Percentiles rank a stretch among this genome's conserved stretches.
phyloP scores from a whole-genome alignment of 2,113 vertebrate genomes.

The Zosterops lateralis region DNA sequence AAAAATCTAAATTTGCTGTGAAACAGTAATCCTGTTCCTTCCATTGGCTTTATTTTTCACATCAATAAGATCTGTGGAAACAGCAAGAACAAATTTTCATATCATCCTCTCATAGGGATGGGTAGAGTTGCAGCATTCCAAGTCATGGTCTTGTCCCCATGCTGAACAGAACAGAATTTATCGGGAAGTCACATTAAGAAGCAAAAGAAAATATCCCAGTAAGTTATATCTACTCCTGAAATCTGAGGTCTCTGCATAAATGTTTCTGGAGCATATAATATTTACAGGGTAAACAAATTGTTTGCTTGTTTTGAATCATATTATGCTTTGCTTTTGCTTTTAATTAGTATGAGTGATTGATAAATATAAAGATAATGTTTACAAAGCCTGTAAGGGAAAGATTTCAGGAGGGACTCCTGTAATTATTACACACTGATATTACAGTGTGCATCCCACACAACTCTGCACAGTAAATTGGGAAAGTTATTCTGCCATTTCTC shows the following conservation, averaged over 20 bases:
- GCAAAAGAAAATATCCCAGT: neutral
- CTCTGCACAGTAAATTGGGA: neutral
- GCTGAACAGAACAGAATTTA: neutral
- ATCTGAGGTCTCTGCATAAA: neutral
- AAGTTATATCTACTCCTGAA: neutral
- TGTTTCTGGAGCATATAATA: neutral
- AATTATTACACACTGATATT: neutral
- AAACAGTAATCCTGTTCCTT: neutral
- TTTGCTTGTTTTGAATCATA: neutral
- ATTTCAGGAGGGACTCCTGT: neutral
- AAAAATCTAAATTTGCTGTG: neutral
- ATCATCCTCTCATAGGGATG: neutral
- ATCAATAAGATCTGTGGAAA: neutral
- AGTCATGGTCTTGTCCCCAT: neutral
- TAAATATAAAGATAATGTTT: neutral
- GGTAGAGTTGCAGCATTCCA: neutral
- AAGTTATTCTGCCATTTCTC: neutral
- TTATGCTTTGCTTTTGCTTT: neutral
- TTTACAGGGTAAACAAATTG: neutral
- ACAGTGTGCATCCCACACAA: neutral
- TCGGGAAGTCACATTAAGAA: neutral
- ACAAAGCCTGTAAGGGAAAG: neutral
- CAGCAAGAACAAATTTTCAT: neutral
- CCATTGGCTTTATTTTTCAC: neutral
- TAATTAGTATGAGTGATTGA: neutral